phyloP scores from a whole-genome alignment of 2,797 vertebrate genomes.

The Micromesistius poutassou region DNA sequence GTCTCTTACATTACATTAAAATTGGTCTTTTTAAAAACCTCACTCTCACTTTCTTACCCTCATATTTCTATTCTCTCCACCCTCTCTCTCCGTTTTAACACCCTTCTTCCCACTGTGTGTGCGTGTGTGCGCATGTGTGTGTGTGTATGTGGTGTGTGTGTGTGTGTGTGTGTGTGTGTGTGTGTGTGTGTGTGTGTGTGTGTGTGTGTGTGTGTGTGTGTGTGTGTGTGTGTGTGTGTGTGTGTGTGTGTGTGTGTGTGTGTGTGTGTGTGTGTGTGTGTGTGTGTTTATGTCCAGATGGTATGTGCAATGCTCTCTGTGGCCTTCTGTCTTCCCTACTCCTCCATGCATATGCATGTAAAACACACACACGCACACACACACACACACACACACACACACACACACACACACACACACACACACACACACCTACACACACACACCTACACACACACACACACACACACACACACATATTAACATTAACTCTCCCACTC shows the following conservation, averaged over 20 bases:
- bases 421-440: not conserved
- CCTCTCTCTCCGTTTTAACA: conserved; percentile 49
- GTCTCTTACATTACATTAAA: not conserved
- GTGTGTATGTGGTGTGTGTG: not conserved
- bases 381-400: not conserved
- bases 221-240: not conserved
- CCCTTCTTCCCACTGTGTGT: conserved; percentile 54
- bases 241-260: not conserved
- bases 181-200: not conserved
- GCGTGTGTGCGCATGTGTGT: conserved; percentile 26
- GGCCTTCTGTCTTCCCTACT: conserved; percentile 63
- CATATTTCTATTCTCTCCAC: not conserved
- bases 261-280: conserved; percentile 8
- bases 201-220: conserved; percentile 27
- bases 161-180: conserved; percentile 4
- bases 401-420: not conserved
- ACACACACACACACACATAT: too few relatives aligned
- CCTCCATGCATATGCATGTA: conserved; percentile 45
- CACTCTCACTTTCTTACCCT: conserved; percentile 37
- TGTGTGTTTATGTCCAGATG: conserved; percentile 56
- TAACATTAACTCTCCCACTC: not conserved
- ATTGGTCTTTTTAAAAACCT: conserved; percentile 17
- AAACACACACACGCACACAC: not conserved
- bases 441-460: not conserved
- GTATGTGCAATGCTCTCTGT: conserved; percentile 59